Conservation (phyloP, 2,797 vertebrate species). For the Acipenser ruthenus region DNA sequence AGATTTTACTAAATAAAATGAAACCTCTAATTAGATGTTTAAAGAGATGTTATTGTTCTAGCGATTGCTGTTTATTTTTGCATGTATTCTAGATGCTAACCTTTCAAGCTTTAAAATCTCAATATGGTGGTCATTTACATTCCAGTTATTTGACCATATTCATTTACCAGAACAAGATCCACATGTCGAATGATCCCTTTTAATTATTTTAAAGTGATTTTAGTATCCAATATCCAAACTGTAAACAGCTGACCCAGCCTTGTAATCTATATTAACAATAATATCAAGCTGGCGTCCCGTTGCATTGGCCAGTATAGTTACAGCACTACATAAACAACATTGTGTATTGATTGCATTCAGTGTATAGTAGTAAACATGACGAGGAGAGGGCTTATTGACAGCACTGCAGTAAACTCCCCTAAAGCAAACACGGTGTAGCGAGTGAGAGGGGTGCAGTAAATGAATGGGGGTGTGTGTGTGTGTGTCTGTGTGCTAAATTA, state of each 20-base stretch:
- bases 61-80: neutral
- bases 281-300: neutral
- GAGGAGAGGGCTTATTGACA: no score
- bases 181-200: conserved; percentile 24
- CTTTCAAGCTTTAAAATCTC: conserved; percentile 1
- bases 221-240: no score
- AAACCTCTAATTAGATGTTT: no score
- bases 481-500: no score
- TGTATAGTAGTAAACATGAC: no score
- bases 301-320: neutral
- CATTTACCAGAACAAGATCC: conserved; percentile 39
- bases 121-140: conserved; percentile 31
- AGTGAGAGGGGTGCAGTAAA: no score
- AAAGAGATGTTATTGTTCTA: neutral
- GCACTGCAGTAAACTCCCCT: no score
- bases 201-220: no score
- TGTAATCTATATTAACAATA: neutral
- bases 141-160: conserved; percentile 41
- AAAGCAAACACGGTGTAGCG: no score
- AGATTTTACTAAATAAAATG: no score
- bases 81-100: neutral
- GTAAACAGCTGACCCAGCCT: conserved; percentile 12
- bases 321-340: neutral
- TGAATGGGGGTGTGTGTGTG: no score
- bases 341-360: no score